Evolutionary conservation across 2,888 invertebrate species (phyloP).

Genomic region (Scrobipalpa atriplicella): DNA sequence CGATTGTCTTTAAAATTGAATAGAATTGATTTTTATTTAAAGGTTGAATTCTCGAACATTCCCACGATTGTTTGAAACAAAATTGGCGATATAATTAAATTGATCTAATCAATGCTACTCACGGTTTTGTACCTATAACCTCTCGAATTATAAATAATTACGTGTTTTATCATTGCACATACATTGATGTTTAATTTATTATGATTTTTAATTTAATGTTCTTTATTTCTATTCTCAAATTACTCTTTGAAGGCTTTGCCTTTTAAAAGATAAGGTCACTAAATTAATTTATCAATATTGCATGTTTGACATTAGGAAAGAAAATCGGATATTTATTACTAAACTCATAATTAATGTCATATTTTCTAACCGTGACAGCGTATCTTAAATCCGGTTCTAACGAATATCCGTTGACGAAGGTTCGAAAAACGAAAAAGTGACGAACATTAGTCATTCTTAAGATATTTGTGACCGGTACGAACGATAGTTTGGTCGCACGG

Average conservation of each 20-base stretch:
- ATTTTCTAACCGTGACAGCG: not conserved
- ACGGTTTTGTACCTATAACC: conserved; percentile 43
- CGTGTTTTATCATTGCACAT: not conserved
- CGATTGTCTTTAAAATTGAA: conserved; percentile 23
- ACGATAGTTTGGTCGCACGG: conserved; percentile 31
- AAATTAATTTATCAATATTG: not conserved
- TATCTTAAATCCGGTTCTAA: not conserved
- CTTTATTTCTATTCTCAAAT: not conserved
- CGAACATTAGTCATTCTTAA: not conserved
- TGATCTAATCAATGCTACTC: conserved; percentile 40
- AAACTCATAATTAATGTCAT: not conserved
- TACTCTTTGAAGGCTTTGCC: not conserved
- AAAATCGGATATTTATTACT: not conserved
- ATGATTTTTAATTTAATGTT: not conserved
- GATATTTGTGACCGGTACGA: conserved; percentile 32
- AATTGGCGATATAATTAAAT: conserved; percentile 22
- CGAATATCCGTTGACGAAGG: not conserved
- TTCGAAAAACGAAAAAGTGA: not conserved
- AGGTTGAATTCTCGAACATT: conserved; percentile 35
- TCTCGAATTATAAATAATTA: conserved; percentile 28
- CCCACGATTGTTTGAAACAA: conserved; percentile 39
- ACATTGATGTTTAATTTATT: not conserved
- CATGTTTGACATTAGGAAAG: not conserved
- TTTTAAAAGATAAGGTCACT: conserved; percentile 2
- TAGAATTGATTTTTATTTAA: conserved; percentile 34